Percentiles rank a stretch among this genome's conserved stretches.
These are phyloP conservation scores for Rhagonycha lutea DNA, from an alignment of 2,888 invertebrate genomes.

Conservation along the genomic window DNA sequence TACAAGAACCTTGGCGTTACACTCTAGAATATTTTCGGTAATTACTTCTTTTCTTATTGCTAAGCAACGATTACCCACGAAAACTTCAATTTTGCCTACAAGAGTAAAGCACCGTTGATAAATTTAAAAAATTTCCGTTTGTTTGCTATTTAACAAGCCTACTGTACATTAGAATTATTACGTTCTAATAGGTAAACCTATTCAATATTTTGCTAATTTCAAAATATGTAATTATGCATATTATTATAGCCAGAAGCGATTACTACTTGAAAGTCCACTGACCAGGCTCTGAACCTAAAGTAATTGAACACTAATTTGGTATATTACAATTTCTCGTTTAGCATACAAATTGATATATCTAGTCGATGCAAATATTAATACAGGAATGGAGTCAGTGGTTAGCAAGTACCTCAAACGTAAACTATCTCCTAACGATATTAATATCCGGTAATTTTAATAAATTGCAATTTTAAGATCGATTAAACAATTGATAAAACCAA, in stretches of 20 bases:
- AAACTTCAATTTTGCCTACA: no score
- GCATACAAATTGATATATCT: conserved; percentile 25
- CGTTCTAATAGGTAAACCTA: neutral
- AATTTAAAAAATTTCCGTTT: neutral
- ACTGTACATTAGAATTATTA: neutral
- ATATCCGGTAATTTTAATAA: neutral
- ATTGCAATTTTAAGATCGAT: neutral
- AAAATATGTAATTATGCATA: neutral
- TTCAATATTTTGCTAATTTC: neutral
- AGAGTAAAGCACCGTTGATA: no score
- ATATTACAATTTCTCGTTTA: conserved; percentile 11
- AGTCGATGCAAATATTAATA: neutral
- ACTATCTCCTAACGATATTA: neutral
- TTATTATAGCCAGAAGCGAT: neutral
- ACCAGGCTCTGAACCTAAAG: neutral
- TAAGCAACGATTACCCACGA: no score
- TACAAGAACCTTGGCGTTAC: no score
- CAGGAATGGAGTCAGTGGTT: neutral
- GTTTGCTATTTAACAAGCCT: neutral
- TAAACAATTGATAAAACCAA: neutral
- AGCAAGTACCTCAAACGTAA: neutral
- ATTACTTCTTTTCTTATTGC: no score
- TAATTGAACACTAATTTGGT: conserved; percentile 7
- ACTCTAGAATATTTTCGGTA: no score
- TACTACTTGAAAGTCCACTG: neutral